phyloP scores from a whole-genome alignment of 2,888 invertebrate species.

The Charanyca ferruginea region DNA sequence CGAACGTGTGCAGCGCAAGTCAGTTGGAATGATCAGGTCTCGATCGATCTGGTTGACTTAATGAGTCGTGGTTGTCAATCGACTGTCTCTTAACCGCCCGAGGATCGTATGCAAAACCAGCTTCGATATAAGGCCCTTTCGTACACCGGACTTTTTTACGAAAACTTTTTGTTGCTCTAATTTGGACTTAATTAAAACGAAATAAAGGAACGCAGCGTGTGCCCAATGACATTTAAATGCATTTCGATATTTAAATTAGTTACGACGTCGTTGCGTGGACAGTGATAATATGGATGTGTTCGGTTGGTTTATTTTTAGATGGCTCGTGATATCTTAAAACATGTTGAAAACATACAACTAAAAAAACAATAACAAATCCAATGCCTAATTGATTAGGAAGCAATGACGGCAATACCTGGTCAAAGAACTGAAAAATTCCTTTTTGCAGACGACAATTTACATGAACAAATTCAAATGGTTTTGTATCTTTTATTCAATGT shows the following conservation, averaged over 20 bases:
- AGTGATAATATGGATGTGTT: constrained; percentile 36
- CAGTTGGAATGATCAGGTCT: constrained; percentile 58
- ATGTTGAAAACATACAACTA: constrained; percentile 27
- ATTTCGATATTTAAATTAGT: constrained; percentile 62
- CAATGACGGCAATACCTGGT: background rate
- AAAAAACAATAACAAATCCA: constrained; percentile 28
- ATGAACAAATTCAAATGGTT: constrained; percentile 13
- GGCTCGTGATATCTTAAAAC: constrained; percentile 48
- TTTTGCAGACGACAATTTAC: background rate
- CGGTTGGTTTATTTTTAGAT: constrained; percentile 30
- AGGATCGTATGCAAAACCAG: constrained; percentile 60
- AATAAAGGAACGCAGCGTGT: constrained; percentile 56
- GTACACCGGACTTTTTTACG: constrained; percentile 42
- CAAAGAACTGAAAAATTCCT: constrained; percentile 3
- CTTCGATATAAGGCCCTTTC: constrained; percentile 37
- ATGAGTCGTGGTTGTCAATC: constrained; percentile 85
- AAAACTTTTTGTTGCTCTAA: constrained; percentile 58
- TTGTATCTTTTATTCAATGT: no score
- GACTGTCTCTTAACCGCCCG: constrained; percentile 69
- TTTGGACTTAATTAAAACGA: constrained; percentile 63
- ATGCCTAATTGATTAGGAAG: constrained; percentile 49
- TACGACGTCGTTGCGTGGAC: constrained; percentile 44
- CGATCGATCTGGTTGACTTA: constrained; percentile 68
- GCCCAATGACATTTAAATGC: constrained; percentile 59
- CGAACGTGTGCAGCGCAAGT: constrained; percentile 62